Conservation (phyloP, 2,113 vertebrate genomes). For the Corythornis madagascariensis region DNA sequence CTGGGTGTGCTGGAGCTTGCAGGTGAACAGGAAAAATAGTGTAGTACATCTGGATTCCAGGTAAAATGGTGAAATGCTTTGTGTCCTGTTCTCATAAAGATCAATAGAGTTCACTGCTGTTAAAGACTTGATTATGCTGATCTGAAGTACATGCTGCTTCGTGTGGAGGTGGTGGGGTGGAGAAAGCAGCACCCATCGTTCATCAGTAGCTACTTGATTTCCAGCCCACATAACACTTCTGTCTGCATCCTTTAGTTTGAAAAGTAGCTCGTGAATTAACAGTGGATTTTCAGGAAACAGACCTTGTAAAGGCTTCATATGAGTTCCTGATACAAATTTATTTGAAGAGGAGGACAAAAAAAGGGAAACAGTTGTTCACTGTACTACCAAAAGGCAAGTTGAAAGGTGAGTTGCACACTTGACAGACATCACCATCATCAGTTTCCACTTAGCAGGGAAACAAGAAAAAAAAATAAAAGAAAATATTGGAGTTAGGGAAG, state of each 20-base stretch:
- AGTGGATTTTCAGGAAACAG: constrained; percentile 29
- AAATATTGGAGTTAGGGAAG: constrained; percentile 14
- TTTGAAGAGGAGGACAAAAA: constrained; percentile 31
- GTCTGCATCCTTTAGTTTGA: constrained; percentile 14
- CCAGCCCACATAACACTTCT: not conserved
- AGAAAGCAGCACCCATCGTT: not conserved
- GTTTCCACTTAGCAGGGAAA: constrained; percentile 22
- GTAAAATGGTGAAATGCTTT: constrained; percentile 22
- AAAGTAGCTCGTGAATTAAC: constrained; percentile 18
- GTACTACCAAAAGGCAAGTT: constrained; percentile 15
- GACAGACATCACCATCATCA: not conserved
- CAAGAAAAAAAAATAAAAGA: not conserved
- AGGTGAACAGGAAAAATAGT: constrained; percentile 22
- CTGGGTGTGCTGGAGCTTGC: constrained; percentile 28
- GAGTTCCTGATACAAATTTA: constrained; percentile 27
- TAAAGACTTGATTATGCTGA: constrained; percentile 24
- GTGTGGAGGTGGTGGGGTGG: constrained; percentile 31
- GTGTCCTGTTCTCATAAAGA: constrained; percentile 41
- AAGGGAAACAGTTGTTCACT: constrained; percentile 19
- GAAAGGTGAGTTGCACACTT: constrained; percentile 31
- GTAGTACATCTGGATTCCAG: constrained; percentile 11
- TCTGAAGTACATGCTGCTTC: constrained; percentile 47
- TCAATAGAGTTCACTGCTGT: constrained; percentile 35
- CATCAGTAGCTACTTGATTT: constrained; percentile 41
- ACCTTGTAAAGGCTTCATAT: constrained; percentile 35